These are phyloP conservation scores for Drosophila yakuba DNA, from an alignment of 1,140 invertebrate genomes.

Conservation along the genomic window DNA sequence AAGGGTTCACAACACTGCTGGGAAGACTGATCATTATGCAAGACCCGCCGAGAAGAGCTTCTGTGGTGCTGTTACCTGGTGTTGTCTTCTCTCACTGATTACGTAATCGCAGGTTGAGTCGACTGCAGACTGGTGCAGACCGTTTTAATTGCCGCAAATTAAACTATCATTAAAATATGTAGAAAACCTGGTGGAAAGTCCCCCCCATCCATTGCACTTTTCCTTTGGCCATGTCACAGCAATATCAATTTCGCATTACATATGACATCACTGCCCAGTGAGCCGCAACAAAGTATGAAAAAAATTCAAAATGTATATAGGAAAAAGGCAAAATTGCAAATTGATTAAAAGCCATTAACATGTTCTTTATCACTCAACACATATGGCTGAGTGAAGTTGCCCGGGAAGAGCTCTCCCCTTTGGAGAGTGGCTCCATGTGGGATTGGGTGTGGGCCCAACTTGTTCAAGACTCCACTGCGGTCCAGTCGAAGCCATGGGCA, in stretches of 20 bases:
- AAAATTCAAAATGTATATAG: background rate
- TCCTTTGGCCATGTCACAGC: conserved; percentile 9
- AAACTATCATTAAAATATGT: conserved; percentile 81
- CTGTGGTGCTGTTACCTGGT: conserved; percentile 11
- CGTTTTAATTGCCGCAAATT: conserved; percentile 80
- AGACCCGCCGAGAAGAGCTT: conserved; percentile 46
- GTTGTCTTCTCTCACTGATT: conserved; percentile 63
- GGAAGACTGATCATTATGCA: conserved; percentile 71
- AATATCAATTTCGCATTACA: conserved; percentile 69
- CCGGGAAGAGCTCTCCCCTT: background rate
- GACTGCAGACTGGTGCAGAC: conserved; percentile 40
- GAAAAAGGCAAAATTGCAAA: conserved; percentile 61
- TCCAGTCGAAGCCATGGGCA: conserved; percentile 24
- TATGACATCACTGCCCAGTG: conserved; percentile 53
- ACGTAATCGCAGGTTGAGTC: conserved; percentile 55
- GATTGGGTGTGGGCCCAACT: conserved; percentile 43
- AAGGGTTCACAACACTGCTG: conserved; percentile 8
- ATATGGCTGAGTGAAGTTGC: conserved; percentile 6
- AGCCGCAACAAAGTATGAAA: conserved; percentile 1
- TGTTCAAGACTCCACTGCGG: conserved; percentile 1
- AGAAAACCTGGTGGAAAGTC: conserved; percentile 45
- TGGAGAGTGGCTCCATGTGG: conserved; percentile 1
- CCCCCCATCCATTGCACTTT: background rate
- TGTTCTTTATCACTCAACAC: conserved; percentile 82
- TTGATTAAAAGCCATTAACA: conserved; percentile 83